These are phyloP conservation scores for Drosophila testacea DNA, from an alignment of 2,888 invertebrate genomes.

Conservation along the genomic window DNA sequence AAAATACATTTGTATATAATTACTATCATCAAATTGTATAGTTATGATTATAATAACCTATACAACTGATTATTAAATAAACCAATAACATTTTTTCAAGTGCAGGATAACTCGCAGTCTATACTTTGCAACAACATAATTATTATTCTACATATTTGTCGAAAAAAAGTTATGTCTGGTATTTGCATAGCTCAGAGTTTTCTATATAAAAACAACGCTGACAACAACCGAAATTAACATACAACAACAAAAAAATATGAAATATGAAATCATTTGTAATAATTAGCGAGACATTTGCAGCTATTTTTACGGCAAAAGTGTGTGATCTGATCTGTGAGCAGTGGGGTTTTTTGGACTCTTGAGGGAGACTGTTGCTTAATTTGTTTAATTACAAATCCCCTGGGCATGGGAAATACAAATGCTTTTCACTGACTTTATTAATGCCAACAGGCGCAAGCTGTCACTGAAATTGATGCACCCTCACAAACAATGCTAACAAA, in stretches of 20 bases:
- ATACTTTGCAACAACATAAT: not conserved
- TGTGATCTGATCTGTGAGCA: not conserved
- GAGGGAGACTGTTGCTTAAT: conserved; percentile 47
- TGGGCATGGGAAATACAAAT: conserved; percentile 35
- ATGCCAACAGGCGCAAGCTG: conserved; percentile 70
- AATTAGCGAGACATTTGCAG: conserved; percentile 71
- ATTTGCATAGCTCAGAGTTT: conserved; percentile 53
- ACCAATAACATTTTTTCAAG: not conserved
- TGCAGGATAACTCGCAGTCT: conserved; percentile 1
- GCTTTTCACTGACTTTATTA: conserved; percentile 56
- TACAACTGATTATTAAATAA: not conserved
- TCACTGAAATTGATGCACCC: conserved; percentile 65
- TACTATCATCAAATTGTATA: no score
- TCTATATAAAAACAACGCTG: conserved; percentile 52
- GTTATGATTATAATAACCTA: no score
- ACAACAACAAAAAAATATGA: conserved; percentile 48
- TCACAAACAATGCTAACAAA: conserved; percentile 19
- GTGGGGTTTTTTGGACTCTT: conserved; percentile 4
- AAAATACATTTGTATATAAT: no score
- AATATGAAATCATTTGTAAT: conserved; percentile 76
- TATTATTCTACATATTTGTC: conserved; percentile 8
- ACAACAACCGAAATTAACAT: conserved; percentile 59
- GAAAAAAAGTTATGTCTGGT: conserved; percentile 46
- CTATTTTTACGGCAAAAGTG: conserved; percentile 53
- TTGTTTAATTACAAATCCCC: conserved; percentile 76